Evolutionary conservation across 1,140 invertebrate species (phyloP).

Genomic region (Euglossa dilemma): DNA sequence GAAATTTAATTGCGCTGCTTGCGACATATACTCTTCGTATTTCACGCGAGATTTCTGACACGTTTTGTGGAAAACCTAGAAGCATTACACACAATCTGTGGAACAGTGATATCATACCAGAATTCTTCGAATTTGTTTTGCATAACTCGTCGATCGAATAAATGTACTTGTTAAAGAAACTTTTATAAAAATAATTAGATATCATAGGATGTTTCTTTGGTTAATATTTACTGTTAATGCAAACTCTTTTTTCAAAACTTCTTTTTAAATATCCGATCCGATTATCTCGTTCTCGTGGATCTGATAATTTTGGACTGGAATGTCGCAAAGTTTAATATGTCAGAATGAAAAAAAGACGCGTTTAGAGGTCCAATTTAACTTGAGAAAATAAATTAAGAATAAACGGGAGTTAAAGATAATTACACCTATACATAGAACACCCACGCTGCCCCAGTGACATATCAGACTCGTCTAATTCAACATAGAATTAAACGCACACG

Average conservation of each 20-base stretch:
- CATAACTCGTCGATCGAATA: no score
- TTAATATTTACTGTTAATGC: no score
- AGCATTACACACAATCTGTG: background rate
- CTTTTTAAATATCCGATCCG: no score
- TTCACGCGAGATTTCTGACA: background rate
- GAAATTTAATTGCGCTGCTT: slow-evolving; percentile 34
- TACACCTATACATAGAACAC: slow-evolving; percentile 7
- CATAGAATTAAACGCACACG: slow-evolving; percentile 1
- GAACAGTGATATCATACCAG: background rate
- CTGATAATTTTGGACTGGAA: no score
- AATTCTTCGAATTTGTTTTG: background rate
- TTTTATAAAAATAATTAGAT: no score
- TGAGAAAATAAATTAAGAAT: background rate
- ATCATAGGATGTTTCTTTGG: no score
- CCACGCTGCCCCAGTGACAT: slow-evolving; percentile 1
- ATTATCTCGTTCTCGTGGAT: no score
- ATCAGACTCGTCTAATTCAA: background rate
- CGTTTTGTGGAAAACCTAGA: slow-evolving; percentile 9
- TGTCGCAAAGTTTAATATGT: no score
- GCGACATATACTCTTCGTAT: slow-evolving; percentile 1
- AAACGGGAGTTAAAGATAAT: background rate
- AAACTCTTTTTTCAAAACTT: no score
- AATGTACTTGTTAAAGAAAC: no score
- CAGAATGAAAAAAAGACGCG: background rate
- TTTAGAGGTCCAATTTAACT: no score